Base-by-base conservation (phyloP, 2,888 invertebrate genomes). In the Diachrysia chrysitis region DNA sequence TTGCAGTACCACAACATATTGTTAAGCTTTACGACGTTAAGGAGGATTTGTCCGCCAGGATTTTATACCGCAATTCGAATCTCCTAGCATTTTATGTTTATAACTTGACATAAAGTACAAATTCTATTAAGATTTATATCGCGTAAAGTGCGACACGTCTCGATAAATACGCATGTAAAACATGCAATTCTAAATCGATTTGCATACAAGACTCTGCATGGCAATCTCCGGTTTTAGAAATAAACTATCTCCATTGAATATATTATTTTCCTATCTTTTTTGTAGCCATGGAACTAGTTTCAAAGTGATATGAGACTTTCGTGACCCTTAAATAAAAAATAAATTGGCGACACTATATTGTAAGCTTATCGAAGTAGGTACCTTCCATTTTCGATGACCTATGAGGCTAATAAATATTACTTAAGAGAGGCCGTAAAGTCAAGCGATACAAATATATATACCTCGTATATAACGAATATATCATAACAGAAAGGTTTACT, bases 351-450 rank as follows among this genome's bases (percentile, higher is more conserved):
- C 19, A 48, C n/a, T 42, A 42, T 42, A n/a, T n/a, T 42, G 6
- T 37, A 37, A 14, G 37, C 37, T 16, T 16, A 16, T 4, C 14
- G 16, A n/a, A n/a, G n/a, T n/a, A 42, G n/a, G 42, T 54, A 17
- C 25, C 42, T 66, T 63, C 78, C 51, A 67, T 73, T 77, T 72
- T 58, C 48, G 55, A 73, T 68, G 73, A 74, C 61, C 55, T 78
- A 67, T 29, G 46, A 14, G 21, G 19, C 60, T 64, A 64, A 81
- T 78, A 81, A 78, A 79, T 79, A 81, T 69, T 66, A 71, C 74
- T 81, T 78, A 81, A 53, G 54, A 16, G 42, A 56, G 16, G 16
- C 29, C 76, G 59, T 76, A 69, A 75, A 72, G 55, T 62, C 48
- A 37, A 32, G 37, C 65, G 59, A 25, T 58, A 48, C 32, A 55